Conservation (phyloP, 2,113 vertebrate genomes). For the Andinoacara biseriatus region DNA sequence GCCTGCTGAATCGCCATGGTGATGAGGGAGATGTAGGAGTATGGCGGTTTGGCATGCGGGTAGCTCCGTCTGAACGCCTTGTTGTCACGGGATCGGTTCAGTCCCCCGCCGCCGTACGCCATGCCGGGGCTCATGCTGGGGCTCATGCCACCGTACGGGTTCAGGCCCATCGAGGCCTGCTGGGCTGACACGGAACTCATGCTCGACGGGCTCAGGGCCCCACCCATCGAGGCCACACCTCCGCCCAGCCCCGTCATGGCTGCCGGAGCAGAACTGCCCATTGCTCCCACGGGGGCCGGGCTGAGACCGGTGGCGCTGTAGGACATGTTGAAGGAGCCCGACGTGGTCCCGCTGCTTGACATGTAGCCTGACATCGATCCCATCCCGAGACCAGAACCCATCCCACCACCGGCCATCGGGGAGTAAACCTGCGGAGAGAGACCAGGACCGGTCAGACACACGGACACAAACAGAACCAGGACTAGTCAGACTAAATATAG, state of each 20-base stretch:
- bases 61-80: slow-evolving; percentile 95
- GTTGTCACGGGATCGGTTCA: slow-evolving; percentile 86
- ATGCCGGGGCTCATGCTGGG: slow-evolving; percentile 90
- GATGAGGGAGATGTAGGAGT: slow-evolving; percentile 98
- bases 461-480: neutral
- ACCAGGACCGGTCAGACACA: neutral
- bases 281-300: slow-evolving; percentile 84
- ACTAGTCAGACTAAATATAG: neutral
- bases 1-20: slow-evolving; percentile 99
- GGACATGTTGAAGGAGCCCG: slow-evolving; percentile 96
- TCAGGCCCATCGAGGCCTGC: slow-evolving; percentile 87
- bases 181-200: slow-evolving; percentile 90
- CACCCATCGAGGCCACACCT: slow-evolving; percentile 87
- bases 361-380: slow-evolving; percentile 95
- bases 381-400: slow-evolving; percentile 90
- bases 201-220: slow-evolving; percentile 86
- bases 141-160: slow-evolving; percentile 90
- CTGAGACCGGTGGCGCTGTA: slow-evolving; percentile 90
- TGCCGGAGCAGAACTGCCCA: slow-evolving; percentile 76
- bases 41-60: slow-evolving; percentile 96
- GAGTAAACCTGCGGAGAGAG: slow-evolving; percentile 88
- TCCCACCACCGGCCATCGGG: slow-evolving; percentile 89
- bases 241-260: slow-evolving; percentile 88
- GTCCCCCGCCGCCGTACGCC: slow-evolving; percentile 87
- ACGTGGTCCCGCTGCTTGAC: slow-evolving; percentile 78